A percentile compares a stretch with the other conserved stretches of the same genome.
Evolutionary conservation across 2,113 vertebrate species (phyloP).

Genomic region (Pica pica): DNA sequence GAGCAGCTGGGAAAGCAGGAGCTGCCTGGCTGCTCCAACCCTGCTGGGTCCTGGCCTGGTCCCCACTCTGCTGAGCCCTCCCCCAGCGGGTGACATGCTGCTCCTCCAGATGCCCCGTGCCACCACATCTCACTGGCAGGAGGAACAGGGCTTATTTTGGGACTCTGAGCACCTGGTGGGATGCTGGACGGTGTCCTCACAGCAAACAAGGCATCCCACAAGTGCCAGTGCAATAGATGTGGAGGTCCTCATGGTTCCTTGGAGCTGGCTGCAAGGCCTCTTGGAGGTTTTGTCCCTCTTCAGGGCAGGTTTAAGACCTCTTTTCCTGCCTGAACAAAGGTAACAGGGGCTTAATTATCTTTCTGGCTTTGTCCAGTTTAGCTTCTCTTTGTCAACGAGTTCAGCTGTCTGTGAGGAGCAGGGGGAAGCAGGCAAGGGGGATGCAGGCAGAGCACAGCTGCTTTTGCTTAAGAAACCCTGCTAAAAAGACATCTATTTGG

Average conservation of each 20-base stretch:
- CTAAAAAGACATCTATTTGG: neutral
- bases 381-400: neutral
- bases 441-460: neutral
- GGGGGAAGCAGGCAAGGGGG: neutral
- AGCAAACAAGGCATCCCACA: neutral
- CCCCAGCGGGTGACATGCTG: fast-evolving
- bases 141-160: fast-evolving
- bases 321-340: neutral
- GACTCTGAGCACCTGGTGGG: neutral
- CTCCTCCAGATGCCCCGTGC: neutral
- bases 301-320: neutral
- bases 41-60: neutral
- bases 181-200: fast-evolving
- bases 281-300: neutral
- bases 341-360: neutral
- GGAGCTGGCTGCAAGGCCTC: neutral
- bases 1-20: neutral
- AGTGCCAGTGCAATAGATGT: fast-evolving
- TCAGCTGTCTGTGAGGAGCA: neutral
- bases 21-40: neutral
- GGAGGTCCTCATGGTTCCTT: neutral
- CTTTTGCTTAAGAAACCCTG: neutral
- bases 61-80: neutral
- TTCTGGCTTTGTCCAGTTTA: neutral
- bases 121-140: fast-evolving